These are phyloP conservation scores for Pogonocherus hispidulus DNA, from an alignment of 2,888 invertebrate genomes.

Conservation along the genomic window DNA sequence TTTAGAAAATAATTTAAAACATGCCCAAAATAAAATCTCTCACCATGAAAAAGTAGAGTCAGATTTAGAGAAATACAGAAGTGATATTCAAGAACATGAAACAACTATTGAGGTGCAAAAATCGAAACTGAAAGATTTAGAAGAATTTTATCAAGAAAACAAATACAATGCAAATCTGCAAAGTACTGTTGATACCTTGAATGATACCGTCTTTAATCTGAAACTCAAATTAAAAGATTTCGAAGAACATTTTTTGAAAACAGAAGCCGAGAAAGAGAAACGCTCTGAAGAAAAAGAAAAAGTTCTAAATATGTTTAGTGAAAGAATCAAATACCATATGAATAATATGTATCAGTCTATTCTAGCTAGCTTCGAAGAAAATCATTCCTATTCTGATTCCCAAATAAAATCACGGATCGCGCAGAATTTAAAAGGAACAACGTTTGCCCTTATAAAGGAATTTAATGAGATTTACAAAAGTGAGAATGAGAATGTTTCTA, in stretches of 20 bases:
- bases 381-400: constrained; percentile 33
- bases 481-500: neutral
- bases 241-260: constrained; percentile 38
- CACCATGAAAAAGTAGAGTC: constrained; percentile 38
- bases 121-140: constrained; percentile 45
- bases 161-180: constrained; percentile 37
- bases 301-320: constrained; percentile 28
- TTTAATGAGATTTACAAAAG: constrained; percentile 23
- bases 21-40: constrained; percentile 34
- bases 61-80: constrained; percentile 36
- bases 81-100: constrained; percentile 39
- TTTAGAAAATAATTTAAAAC: constrained; percentile 32
- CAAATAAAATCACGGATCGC: constrained; percentile 46
- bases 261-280: constrained; percentile 37
- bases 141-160: constrained; percentile 42
- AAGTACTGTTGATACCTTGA: constrained; percentile 38
- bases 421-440: constrained; percentile 48
- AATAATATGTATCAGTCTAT: constrained; percentile 61
- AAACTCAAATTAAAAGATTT: constrained; percentile 44
- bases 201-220: constrained; percentile 41
- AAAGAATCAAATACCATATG: constrained; percentile 60
- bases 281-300: constrained; percentile 21
- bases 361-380: constrained; percentile 51
- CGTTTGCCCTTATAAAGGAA: constrained; percentile 42
- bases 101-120: constrained; percentile 42